Percentiles rank a stretch among this genome's conserved stretches.
These are phyloP conservation scores for Syncerus caffer DNA, from an alignment of 2,797 vertebrate genomes.

Conservation along the genomic window DNA sequence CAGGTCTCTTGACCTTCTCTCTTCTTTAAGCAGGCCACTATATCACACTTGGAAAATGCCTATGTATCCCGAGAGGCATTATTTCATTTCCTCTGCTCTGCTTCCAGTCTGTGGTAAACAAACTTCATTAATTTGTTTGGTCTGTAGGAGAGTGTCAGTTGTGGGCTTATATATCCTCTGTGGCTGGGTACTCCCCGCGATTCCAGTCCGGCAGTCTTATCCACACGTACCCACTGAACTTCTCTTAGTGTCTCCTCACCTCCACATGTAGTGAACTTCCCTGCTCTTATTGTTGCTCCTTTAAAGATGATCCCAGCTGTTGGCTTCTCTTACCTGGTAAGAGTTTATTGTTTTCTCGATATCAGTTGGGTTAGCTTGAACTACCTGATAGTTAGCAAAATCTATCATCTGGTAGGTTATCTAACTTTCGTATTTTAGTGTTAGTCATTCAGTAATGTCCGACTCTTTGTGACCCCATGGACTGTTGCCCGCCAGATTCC, in stretches of 20 bases:
- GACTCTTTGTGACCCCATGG: background rate
- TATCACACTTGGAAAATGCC: background rate
- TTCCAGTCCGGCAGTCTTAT: too few relatives aligned
- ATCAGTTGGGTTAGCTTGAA: background rate
- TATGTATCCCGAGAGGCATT: background rate
- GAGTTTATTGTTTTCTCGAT: background rate
- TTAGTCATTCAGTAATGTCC: background rate
- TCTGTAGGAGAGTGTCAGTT: too few relatives aligned
- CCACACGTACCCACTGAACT: background rate
- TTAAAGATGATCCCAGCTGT: background rate
- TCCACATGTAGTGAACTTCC: too few relatives aligned
- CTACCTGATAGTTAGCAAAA: background rate
- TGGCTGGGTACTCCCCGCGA: background rate
- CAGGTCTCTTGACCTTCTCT: background rate
- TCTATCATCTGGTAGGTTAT: background rate
- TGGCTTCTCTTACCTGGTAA: background rate
- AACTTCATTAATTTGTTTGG: background rate
- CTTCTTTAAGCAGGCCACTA: background rate
- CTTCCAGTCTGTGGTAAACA: background rate
- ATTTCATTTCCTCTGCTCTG: background rate
- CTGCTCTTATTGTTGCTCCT: too few relatives aligned
- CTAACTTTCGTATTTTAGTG: background rate
- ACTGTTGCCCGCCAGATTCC: rapidly evolving
- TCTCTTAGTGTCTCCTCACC: background rate
- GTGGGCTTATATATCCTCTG: background rate